Base-by-base conservation (phyloP, 2,888 invertebrate genomes). In the Harpagoxenus sublaevis region DNA sequence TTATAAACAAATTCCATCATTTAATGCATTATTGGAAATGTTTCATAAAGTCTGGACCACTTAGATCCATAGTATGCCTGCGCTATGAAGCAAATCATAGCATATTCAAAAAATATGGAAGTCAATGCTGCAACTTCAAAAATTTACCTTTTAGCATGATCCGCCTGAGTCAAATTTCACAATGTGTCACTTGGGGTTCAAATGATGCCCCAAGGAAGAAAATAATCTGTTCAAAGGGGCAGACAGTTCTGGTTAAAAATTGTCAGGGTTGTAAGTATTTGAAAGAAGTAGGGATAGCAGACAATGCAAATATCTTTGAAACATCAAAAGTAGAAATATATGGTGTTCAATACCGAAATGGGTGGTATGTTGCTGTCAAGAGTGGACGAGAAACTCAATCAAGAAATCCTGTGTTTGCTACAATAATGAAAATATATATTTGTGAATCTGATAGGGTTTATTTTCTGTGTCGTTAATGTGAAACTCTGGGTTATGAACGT, bases 1-100 rank as follows among this genome's bases (percentile, higher is more conserved):
- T 57, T 57, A 57, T 57, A 57, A 57, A 57, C n/a, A 57, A 57
- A 28, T 57, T 57, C 28, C 57, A 57, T 57, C 57, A 57, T 57
- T 57, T 57, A 4, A 57, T 57, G 57, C 57, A 57, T 57, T 57
- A 57, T n/a, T n/a, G 23, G 55, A 23, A 55, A 55, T 57, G 57
- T 57, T 23, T 57, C 28, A 57, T 23, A 57, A 57, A 28, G 4
- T 57, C 23, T 28, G 57, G 57, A 10, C 57, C 57, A 57, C 55
- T 55, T 55, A 55, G 55, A 55, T 57, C 57, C 23, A 57, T 57
- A 57, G n/a, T 23, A 57, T 57, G 57, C n/a, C 3, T 57, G 57
- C 57, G 23, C 23, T 28, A 57, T 35, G 3, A 62, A 62, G 62
- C 62, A 18, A 62, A 62, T 1, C 62, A 62, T 62, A 62, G 62